phyloP scores from a whole-genome alignment of 2,797 vertebrate genomes.

The Neopelma chrysocephalum region DNA sequence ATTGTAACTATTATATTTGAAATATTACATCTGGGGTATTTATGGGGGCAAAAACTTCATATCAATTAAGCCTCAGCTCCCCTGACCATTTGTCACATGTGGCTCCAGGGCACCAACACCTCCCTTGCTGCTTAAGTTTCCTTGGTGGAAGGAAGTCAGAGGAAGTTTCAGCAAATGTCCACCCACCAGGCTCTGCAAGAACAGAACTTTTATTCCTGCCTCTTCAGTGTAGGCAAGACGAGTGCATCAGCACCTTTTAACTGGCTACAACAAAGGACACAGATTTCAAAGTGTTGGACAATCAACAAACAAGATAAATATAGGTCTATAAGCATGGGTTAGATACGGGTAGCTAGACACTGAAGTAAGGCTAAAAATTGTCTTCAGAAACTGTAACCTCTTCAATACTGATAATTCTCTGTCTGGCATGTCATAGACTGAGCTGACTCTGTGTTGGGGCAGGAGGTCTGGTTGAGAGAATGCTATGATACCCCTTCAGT shows the following conservation, averaged over 20 bases:
- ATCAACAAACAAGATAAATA: neutral
- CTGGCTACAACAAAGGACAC: neutral
- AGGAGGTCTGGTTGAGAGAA: neutral
- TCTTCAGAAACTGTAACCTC: neutral
- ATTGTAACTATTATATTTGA: neutral
- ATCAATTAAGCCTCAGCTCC: neutral
- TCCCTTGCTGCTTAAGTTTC: neutral
- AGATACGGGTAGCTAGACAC: neutral
- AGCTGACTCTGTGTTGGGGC: neutral
- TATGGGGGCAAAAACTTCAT: neutral
- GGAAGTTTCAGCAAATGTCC: neutral
- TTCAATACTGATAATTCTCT: neutral
- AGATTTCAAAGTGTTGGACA: neutral
- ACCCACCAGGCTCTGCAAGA: neutral
- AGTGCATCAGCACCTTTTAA: neutral
- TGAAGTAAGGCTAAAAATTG: neutral
- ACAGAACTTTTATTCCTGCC: neutral
- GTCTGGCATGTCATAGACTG: neutral
- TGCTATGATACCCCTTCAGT: neutral
- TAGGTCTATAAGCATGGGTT: neutral
- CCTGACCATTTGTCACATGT: accelerated
- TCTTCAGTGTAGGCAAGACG: neutral
- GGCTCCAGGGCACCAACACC: neutral
- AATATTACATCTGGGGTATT: neutral
- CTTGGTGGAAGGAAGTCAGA: neutral